Base-by-base conservation (phyloP, 30 jellyfish, hydroid and myxozoan species). In the Hydra vulgaris region DNA sequence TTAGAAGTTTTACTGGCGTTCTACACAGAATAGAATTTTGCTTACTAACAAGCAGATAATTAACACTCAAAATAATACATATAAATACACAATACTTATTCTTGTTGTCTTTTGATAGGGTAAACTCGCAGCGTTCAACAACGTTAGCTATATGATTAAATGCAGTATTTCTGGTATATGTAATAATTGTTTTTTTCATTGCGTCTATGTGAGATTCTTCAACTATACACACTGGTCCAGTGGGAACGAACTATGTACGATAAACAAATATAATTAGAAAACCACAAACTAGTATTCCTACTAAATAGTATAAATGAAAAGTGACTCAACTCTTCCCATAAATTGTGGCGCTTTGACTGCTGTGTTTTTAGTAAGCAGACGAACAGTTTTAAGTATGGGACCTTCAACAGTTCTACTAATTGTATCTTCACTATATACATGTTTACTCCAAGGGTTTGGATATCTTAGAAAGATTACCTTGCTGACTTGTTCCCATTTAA, bases 401-500 rank as follows among this genome's bases (percentile, higher is more conserved):
- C 95, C 97, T 52, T 90, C 97, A 17, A 90, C 85, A 21, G 78
- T 85, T 90, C 97, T 83, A 81, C 97, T 91, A 17, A 91, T 89
- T 18, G 84, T 91, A 83, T 91, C 97, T 80, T 91, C 97, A 0
- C 95, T 86, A 21, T 86, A 86, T n/a, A 91, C 97, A 83, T 91
- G 97, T 53, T 91, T 91, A 77, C 97, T 91, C 97, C 97, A 91
- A 21, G 97, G 97, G 78, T 91, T 91, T 23, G 97, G 97, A 54
- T 91, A 91, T 21, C 96, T 76, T 80, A 76, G 83, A 27, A 82
- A 86, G 54, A 91, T 81, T 20, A 95, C 97, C 15, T 77, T 72
- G 78, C 96, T 78, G 12, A 91, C 97, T 74, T 91, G 96, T 54
- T 91, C 97, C 97, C 97, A 91, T 19, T 88, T 61, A 74, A 61